These are phyloP conservation scores for Drosophila austrosaltans DNA, from an alignment of 2,888 invertebrate genomes.

Conservation along the genomic window DNA sequence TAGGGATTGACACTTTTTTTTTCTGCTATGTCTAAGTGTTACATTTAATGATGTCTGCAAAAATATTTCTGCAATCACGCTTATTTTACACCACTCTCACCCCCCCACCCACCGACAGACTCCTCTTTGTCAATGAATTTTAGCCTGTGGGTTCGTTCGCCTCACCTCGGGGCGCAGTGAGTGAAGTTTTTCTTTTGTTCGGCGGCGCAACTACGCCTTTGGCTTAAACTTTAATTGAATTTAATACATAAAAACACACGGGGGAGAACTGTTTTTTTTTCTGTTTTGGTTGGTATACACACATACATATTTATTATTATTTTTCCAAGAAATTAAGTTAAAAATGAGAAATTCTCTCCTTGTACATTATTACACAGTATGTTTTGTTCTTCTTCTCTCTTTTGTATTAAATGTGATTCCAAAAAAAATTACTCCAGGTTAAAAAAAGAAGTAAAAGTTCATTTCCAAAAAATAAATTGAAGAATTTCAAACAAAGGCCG, in stretches of 20 bases:
- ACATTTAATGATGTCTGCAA: conserved; percentile 77
- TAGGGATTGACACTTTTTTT: conserved; percentile 70
- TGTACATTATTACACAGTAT: conserved; percentile 52
- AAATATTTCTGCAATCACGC: conserved; percentile 64
- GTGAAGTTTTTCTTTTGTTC: conserved; percentile 46
- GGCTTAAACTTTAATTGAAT: conserved; percentile 49
- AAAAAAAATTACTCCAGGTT: conserved; percentile 60
- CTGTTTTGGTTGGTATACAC: conserved; percentile 52
- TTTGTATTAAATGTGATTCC: conserved; percentile 57
- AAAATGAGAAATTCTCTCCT: conserved; percentile 55
- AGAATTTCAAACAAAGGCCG: conserved; percentile 56
- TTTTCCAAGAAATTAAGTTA: conserved; percentile 61
- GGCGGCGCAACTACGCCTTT: background rate
- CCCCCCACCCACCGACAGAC: background rate
- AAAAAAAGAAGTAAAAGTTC: conserved; percentile 58
- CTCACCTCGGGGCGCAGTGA: conserved; percentile 19
- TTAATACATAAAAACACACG: conserved; percentile 26
- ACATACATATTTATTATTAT: conserved; percentile 70
- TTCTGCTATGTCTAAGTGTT: conserved; percentile 62
- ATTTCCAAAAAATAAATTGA: conserved; percentile 55
- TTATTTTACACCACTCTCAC: conserved; percentile 29
- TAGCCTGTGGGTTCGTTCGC: background rate
- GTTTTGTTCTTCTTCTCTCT: conserved; percentile 3
- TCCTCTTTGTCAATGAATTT: background rate
- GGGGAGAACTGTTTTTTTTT: conserved; percentile 23